A percentile compares a stretch with the other conserved stretches of the same genome.
Evolutionary conservation across 2,113 vertebrate species (phyloP).

Genomic region (Cyanoderma ruficeps): DNA sequence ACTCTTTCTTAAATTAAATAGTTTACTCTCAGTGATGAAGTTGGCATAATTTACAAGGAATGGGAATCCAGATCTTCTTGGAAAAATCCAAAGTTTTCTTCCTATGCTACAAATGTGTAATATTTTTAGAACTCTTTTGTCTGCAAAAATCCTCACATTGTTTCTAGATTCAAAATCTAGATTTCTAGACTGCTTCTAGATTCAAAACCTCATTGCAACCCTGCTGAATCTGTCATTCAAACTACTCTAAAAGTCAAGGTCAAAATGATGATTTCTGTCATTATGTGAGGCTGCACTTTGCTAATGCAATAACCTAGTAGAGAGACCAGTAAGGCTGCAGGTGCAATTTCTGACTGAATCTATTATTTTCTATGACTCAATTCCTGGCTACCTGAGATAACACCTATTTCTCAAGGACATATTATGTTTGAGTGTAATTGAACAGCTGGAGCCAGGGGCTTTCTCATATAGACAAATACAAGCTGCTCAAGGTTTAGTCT

Average conservation of each 20-base stretch:
- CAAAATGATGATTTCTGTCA: background rate
- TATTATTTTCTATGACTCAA: background rate
- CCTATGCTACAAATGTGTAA: background rate
- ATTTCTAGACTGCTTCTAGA: background rate
- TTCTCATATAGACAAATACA: background rate
- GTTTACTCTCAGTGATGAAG: background rate
- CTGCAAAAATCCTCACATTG: background rate
- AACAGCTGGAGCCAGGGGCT: background rate
- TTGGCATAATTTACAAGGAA: background rate
- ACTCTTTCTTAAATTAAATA: background rate
- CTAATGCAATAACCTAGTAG: background rate
- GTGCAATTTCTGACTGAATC: background rate
- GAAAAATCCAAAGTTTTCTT: background rate
- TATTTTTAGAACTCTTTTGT: background rate
- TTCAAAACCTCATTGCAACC: accelerated
- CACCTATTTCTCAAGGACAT: background rate
- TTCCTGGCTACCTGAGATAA: background rate
- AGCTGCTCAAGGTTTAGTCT: background rate
- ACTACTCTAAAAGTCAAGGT: background rate
- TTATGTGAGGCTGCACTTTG: background rate
- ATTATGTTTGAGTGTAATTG: background rate
- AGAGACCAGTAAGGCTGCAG: background rate
- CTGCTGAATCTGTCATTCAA: background rate
- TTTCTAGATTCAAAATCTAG: background rate
- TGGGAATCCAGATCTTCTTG: background rate